These are phyloP conservation scores for Python bivittatus DNA, from an alignment of 2,113 vertebrate genomes.

Conservation along the genomic window DNA sequence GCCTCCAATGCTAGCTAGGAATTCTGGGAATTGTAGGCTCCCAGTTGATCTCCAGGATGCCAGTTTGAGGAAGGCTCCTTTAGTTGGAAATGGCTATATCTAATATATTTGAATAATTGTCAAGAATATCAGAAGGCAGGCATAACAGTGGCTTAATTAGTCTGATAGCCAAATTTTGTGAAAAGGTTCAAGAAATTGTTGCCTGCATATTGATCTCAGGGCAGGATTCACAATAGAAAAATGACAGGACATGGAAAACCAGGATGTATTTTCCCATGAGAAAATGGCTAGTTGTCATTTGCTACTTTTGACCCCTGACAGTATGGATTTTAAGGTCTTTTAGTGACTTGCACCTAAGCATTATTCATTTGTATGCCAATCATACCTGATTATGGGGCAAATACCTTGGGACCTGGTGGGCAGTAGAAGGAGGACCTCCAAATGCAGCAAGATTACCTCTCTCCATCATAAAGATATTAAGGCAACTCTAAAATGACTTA, in stretches of 20 bases:
- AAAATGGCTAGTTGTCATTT: neutral
- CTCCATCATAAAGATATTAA: neutral
- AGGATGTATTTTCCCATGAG: neutral
- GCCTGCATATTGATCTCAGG: too few relatives aligned
- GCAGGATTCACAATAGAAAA: neutral
- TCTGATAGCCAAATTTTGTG: neutral
- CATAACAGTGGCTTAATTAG: neutral
- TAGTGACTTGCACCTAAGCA: neutral
- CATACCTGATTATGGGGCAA: neutral
- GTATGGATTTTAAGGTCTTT: neutral
- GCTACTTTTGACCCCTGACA: neutral
- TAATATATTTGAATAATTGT: neutral
- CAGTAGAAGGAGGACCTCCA: neutral
- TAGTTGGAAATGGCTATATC: neutral
- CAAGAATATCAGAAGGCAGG: neutral
- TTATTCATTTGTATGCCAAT: neutral
- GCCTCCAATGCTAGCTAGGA: neutral
- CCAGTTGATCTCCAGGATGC: neutral
- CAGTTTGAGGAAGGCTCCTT: neutral
- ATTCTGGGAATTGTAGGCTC: neutral
- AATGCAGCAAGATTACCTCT: too few relatives aligned
- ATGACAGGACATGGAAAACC: neutral
- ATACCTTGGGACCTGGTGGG: neutral
- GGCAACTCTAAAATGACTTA: neutral
- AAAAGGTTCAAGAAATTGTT: neutral